Evolutionary conservation across 2,888 invertebrate genomes (phyloP), one percentile per base, ranked within the genome.

Genomic region (Cephus pygmeus): DNA sequence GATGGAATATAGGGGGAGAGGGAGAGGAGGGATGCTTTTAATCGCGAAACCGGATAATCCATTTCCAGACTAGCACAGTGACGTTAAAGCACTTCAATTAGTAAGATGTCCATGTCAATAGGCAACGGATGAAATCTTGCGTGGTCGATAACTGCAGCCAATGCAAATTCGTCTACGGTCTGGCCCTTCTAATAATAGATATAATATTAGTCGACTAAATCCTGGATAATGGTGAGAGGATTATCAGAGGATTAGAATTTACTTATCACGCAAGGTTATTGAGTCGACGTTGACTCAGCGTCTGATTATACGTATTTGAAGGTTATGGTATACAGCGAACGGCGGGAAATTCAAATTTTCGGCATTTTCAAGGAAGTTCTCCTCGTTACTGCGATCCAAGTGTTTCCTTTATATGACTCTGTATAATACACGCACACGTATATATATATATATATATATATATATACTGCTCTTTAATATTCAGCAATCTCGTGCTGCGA

Each of bases 31-130:
- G 33, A 69, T 69, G 69, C 1, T 71, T 76, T 31, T 73, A 71
- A 76, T 36, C 76, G 76, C n/a, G 76, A 35, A 76, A 71, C 76
- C 36, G 73, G 76, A 76, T 76, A 76, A 76, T 76, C 71, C 76
- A 36, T 36, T 73, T 73, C n/a, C 71, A 69, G 71, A 11, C 73
- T 31, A 76, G 71, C 73, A 76, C 71, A 76, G 36, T 36, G 71
- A 69, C 71, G 76, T 40, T 76, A 36, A 76, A 73, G 36, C 73
- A 69, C 36, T 76, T 76, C 71, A 76, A 76, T 76, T 76, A 76
- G 76, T 35, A 31, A 33, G 33, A 30, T 31, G 35, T 73, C 73
- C 31, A 33, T 75, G 69, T 75, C 75, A 75, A 75, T 75, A 68
- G 34, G 69, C 56, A 23, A 56, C 1, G 56, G 56, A 56, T 56